These are phyloP conservation scores for Parus major DNA, from an alignment of 2,113 vertebrate species.

Conservation along the genomic window DNA sequence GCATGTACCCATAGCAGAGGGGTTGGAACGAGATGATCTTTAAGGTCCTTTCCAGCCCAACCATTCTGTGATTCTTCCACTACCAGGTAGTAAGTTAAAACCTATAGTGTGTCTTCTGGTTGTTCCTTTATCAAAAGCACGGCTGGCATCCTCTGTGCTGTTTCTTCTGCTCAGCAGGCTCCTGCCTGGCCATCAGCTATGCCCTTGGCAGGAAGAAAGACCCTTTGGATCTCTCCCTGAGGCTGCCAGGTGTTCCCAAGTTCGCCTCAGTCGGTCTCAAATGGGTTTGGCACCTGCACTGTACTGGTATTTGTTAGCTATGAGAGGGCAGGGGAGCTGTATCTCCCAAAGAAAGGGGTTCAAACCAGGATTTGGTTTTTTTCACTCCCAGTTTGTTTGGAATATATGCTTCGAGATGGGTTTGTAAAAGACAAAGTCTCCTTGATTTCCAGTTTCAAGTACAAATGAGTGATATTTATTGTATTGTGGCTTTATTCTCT, in stretches of 20 bases:
- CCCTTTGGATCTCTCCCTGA: neutral
- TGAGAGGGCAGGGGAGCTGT: neutral
- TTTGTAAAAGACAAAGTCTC: neutral
- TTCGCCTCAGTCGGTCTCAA: rapidly evolving
- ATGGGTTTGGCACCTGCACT: neutral
- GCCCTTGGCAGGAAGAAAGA: neutral
- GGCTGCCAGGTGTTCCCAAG: neutral
- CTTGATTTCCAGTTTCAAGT: neutral
- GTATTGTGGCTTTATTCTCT: neutral
- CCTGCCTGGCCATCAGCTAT: neutral
- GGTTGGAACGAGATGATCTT: neutral
- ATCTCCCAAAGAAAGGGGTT: neutral
- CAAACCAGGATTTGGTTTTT: neutral
- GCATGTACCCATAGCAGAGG: neutral
- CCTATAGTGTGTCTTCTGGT: neutral
- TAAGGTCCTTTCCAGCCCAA: neutral
- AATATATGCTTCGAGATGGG: neutral
- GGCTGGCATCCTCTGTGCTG: neutral
- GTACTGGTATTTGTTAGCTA: neutral
- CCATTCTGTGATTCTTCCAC: neutral
- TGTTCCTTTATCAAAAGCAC: neutral
- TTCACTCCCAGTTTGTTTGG: neutral
- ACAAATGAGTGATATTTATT: neutral
- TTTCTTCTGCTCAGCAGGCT: neutral
- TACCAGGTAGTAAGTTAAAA: neutral